Base-by-base conservation (phyloP, 2,113 vertebrate genomes). In the Sceloporus tristichus region DNA sequence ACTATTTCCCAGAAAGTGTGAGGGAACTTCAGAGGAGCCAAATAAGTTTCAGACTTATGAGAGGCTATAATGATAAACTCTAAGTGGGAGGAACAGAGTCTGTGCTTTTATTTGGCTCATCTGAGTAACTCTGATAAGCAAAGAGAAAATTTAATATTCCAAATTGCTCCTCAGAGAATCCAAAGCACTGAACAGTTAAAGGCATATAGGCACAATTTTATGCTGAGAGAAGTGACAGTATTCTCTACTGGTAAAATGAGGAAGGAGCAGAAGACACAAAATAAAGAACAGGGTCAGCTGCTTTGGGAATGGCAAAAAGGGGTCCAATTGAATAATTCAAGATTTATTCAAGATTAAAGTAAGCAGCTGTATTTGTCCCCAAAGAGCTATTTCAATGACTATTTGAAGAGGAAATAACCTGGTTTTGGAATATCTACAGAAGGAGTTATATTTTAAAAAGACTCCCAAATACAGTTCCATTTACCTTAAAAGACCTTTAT, bases 321-420 rank as follows among this genome's bases (percentile, higher is more conserved):
- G 56, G 38, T 21, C 38, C 66, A 84, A 85, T 77, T 88, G 42
- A 84, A 88, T 62, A 71, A 79, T 79, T 80, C 40, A 87, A 48
- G 48, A 48, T 25, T 14, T 54, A 66, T 73, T 34, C 38, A 73
- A 87, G 34, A 29, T 73, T 79, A 9, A 88, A 85, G 27, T n/a
- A 85, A 59, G 25, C 27, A 71, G 6, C 42, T 59, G 34, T 21
- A 19, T 84, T 34, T 40, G 25, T 85, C 18, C 78, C 25, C 79
- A 66, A 82, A 59, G 34, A 21, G 9, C 13, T 56, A 84, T 74
- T 79, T 85, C 59, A 79, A 2, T 65, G 68, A 21, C 25, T 54
- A 19, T 81, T 82, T 86, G 79, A 2, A 70, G n/a, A 56, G 18
- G 71, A 84, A 85, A 85, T 0, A 0, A 3, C 23, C 2, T 38